Percentiles rank a stretch among this genome's conserved stretches.
Conservation (phyloP, 2,113 vertebrate species). For the Arothron firmamentum region DNA sequence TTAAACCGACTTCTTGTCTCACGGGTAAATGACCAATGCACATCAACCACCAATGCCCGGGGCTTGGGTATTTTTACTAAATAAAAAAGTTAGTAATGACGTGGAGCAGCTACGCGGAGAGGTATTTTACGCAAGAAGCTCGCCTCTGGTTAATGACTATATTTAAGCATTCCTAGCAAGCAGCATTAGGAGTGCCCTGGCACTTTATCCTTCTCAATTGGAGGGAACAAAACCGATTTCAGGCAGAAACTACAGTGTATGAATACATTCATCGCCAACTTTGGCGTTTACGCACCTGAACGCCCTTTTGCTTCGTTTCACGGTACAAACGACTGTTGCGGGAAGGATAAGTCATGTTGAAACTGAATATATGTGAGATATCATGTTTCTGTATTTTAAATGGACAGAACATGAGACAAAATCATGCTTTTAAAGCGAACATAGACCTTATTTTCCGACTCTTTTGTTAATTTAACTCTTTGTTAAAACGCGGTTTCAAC, state of each 20-base stretch:
- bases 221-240: neutral
- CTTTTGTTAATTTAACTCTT: neutral
- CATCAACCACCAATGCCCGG: slow-evolving; percentile 26
- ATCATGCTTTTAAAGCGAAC: neutral
- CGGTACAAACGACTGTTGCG: no score
- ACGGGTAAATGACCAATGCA: neutral
- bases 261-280: slow-evolving; percentile 20
- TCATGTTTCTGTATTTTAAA: neutral
- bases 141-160: slow-evolving; percentile 17
- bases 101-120: slow-evolving; percentile 26
- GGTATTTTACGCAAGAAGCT: neutral
- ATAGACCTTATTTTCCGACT: neutral
- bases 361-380: slow-evolving; percentile 6
- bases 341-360: neutral
- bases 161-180: slow-evolving; percentile 14
- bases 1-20: slow-evolving; percentile 1
- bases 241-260: neutral
- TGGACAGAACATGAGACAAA: neutral
- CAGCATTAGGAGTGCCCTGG: slow-evolving; percentile 11
- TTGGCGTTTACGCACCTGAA: slow-evolving; percentile 8
- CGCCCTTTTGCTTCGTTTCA: neutral
- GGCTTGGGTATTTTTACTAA: slow-evolving; percentile 9
- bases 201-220: slow-evolving; percentile 1
- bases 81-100: slow-evolving; percentile 21
- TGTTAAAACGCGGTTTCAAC: slow-evolving; percentile 16